A percentile compares a stretch with the other conserved stretches of the same genome.
Evolutionary conservation across 2,888 invertebrate genomes (phyloP).

Genomic region (Piscicola geometra): DNA sequence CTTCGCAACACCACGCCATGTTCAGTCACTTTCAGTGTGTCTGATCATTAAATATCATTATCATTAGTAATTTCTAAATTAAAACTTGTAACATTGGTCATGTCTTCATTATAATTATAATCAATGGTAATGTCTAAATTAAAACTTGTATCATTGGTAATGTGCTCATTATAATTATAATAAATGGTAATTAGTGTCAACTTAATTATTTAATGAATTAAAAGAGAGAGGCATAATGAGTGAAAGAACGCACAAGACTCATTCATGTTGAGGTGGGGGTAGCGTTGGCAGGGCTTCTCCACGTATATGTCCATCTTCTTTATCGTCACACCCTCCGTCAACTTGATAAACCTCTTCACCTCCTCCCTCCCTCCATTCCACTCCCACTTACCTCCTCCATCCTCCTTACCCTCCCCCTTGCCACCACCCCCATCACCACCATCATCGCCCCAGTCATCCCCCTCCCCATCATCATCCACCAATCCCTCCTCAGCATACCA

Average conservation of each 20-base stretch:
- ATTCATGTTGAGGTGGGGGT: slow-evolving; percentile 68
- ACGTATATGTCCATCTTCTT: slow-evolving; percentile 61
- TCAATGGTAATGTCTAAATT: not conserved
- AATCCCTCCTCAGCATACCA: slow-evolving; percentile 17
- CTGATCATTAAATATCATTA: too few relatives aligned
- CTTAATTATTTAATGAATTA: too few relatives aligned
- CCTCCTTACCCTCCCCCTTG: not conserved
- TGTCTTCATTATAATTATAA: too few relatives aligned
- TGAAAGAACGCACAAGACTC: slow-evolving; percentile 58
- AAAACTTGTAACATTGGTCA: too few relatives aligned
- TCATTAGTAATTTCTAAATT: too few relatives aligned
- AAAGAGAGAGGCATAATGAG: not conserved
- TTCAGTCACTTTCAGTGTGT: slow-evolving; percentile 40
- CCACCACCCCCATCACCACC: not conserved
- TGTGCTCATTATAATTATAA: not conserved
- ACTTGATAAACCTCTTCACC: slow-evolving; percentile 55
- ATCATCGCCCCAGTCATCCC: slow-evolving; percentile 15
- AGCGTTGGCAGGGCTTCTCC: slow-evolving; percentile 61
- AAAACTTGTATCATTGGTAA: not conserved
- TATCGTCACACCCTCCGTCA: slow-evolving; percentile 57
- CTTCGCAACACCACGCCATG: slow-evolving; percentile 38
- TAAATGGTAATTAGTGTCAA: not conserved
- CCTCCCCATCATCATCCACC: slow-evolving; percentile 17
- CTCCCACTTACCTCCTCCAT: slow-evolving; percentile 60
- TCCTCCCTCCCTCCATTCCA: slow-evolving; percentile 61